Evolutionary conservation across 2,888 invertebrate species (phyloP), one percentile per base, ranked within the genome.

Genomic region (Cheilosia scutellata): DNA sequence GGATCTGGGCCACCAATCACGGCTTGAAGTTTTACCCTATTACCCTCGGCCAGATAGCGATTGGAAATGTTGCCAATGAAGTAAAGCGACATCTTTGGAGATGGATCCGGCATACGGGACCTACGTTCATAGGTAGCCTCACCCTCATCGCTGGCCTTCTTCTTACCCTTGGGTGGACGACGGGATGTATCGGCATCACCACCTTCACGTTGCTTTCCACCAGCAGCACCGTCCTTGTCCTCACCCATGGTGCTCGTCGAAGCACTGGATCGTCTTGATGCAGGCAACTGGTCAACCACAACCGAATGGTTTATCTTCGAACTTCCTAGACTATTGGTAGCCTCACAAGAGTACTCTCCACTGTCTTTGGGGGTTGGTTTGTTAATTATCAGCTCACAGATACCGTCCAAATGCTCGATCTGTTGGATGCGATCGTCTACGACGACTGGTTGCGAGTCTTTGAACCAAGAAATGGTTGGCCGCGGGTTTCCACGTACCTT

Each of bases 11-110:
- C 96, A 47, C 96, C 93, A 1, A 97, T 94, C 76, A 96, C 96
- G 89, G 97, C 97, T 3, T 96, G 96, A 44, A 97, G 91, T 92
- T 96, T 96, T 5, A 97, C 95, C 88, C 95, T 94, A 5, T 96
- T 95, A 0, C 96, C 96, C 90, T 95, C 95, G 9, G 92, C 90
- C 9, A 92, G 90, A 87, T 91, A 92, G 1, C 92, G 91, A 87
- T 92, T 92, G 0, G 91, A 90, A 25, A 92, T 87, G 87, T 91
- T 90, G 29, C 91, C 91, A 74, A 91, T 91, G 77, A 92, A 92
- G 78, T 91, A 92, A 2, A 92, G 88, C 89, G 91, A 91, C 80
- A 89, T 90, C 82, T 94, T 94, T 72, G 94, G 95, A 20, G 91
- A 89, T 5, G 90, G 90, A 79, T 92, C 92, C 0, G 92, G 92